These are phyloP conservation scores for Ridgeia piscesae DNA, from an alignment of 1,140 invertebrate species.

Conservation along the genomic window DNA sequence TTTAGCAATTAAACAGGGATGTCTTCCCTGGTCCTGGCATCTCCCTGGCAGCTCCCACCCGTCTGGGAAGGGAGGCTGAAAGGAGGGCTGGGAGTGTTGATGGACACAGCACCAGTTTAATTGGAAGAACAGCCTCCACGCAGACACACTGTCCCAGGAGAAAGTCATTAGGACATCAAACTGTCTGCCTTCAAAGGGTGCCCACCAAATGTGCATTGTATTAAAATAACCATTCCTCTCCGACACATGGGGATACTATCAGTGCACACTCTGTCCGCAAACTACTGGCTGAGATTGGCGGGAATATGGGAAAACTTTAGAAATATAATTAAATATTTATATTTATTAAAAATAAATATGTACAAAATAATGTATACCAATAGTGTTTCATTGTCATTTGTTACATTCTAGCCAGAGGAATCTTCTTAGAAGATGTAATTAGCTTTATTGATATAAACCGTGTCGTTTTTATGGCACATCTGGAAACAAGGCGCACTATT, in stretches of 20 bases:
- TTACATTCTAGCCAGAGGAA: not conserved
- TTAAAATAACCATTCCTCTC: not conserved
- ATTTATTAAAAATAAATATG: not conserved
- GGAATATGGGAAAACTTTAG: not conserved
- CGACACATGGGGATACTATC: not conserved
- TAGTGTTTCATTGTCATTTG: not conserved
- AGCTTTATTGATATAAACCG: not conserved
- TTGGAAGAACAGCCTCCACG: not conserved
- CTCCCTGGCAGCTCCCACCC: not conserved
- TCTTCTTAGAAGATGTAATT: not conserved
- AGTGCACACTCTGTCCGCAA: not conserved
- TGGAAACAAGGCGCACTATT: not conserved
- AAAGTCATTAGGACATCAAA: slow-evolving; percentile 1
- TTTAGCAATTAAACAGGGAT: not conserved
- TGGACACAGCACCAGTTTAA: not conserved
- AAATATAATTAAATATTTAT: not conserved
- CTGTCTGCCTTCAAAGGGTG: not conserved
- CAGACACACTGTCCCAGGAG: not conserved
- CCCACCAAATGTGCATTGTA: not conserved
- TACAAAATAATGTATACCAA: not conserved
- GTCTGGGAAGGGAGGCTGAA: not conserved
- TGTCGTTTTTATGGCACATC: not conserved
- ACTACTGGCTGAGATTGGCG: not conserved
- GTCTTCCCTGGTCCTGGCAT: not conserved
- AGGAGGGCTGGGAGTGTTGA: not conserved